Evolutionary conservation across 30 jellyfish, hydroid and myxozoan genomes (phyloP).

Genomic region (Chrysaora quinquecirrha): DNA sequence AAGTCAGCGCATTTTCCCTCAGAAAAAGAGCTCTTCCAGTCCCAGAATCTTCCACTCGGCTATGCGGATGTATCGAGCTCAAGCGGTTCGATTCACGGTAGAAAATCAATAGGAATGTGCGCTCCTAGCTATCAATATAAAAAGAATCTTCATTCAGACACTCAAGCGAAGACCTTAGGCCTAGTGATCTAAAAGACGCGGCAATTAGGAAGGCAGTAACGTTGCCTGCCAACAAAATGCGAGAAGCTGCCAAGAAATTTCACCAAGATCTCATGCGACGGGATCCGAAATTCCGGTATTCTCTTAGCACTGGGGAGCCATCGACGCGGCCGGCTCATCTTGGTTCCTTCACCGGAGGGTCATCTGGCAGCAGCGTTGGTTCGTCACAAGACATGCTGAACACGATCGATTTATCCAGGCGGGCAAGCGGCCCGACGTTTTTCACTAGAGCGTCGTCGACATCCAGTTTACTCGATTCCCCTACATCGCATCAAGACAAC

Average conservation of each 20-base stretch:
- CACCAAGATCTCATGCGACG: conserved; percentile 85
- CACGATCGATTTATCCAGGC: conserved; percentile 32
- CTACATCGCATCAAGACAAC: conserved; percentile 46
- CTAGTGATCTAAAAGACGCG: conserved; percentile 3
- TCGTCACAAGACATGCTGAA: conserved; percentile 42
- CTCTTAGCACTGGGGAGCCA: conserved; percentile 53
- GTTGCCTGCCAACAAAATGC: conserved; percentile 84
- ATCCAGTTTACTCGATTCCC: conserved; percentile 52
- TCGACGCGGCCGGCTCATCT: conserved; percentile 33
- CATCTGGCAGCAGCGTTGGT: conserved; percentile 51
- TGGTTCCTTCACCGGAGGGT: conserved; percentile 61
- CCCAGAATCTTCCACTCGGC: conserved; percentile 62
- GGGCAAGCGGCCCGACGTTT: conserved; percentile 58
- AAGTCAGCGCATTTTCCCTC: conserved; percentile 75
- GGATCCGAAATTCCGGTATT: conserved; percentile 92
- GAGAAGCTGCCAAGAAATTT: conserved; percentile 94
- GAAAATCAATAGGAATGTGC: conserved; percentile 52
- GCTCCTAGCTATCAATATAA: conserved; percentile 46
- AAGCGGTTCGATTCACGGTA: conserved; percentile 41
- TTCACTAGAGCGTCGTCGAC: conserved; percentile 65
- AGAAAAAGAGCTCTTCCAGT: conserved; percentile 27
- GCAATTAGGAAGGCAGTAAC: conserved; percentile 43
- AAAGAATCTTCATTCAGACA: conserved; percentile 66
- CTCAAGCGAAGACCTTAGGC: conserved; percentile 89
- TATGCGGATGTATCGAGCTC: conserved; percentile 27